Conservation (phyloP, 1,140 invertebrate genomes). For the Anastatus disparis region DNA sequence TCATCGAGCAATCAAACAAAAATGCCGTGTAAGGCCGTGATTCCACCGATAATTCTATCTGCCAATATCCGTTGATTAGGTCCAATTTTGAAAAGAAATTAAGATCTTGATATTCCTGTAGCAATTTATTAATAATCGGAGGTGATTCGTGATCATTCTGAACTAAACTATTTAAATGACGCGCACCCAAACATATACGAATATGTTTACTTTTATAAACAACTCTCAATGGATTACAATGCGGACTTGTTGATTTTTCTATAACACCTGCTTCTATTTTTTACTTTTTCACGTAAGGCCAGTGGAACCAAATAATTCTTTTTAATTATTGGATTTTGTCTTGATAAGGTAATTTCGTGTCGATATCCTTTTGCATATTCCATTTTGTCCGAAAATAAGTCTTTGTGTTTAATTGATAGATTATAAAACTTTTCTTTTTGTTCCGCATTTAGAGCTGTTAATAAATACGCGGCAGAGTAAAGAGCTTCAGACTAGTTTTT, state of each 20-base stretch:
- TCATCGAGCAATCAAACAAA: slow-evolving; percentile 42
- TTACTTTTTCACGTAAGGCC: slow-evolving; percentile 14
- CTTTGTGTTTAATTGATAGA: neutral
- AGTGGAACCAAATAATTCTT: slow-evolving; percentile 46
- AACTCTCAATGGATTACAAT: slow-evolving; percentile 53
- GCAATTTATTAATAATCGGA: slow-evolving; percentile 47
- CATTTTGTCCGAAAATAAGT: neutral
- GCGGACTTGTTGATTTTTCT: slow-evolving; percentile 47
- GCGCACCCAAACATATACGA: neutral
- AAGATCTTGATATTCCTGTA: slow-evolving; percentile 46
- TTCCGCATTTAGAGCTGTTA: neutral
- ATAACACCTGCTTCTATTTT: slow-evolving; percentile 44
- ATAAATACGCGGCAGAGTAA: neutral
- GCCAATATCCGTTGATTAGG: slow-evolving; percentile 56
- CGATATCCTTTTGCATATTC: neutral
- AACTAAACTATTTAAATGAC: slow-evolving; percentile 49
- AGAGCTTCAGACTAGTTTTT: neutral
- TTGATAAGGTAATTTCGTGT: neutral
- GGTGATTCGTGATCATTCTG: slow-evolving; percentile 50
- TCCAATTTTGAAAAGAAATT: slow-evolving; percentile 50
- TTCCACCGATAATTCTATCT: slow-evolving; percentile 48
- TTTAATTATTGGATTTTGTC: neutral
- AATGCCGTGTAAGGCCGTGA: slow-evolving; percentile 55
- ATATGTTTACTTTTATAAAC: slow-evolving; percentile 46
- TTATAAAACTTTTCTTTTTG: neutral